These are phyloP conservation scores for Meiosimyza platycephala DNA, from an alignment of 2,888 invertebrate genomes.

Conservation along the genomic window DNA sequence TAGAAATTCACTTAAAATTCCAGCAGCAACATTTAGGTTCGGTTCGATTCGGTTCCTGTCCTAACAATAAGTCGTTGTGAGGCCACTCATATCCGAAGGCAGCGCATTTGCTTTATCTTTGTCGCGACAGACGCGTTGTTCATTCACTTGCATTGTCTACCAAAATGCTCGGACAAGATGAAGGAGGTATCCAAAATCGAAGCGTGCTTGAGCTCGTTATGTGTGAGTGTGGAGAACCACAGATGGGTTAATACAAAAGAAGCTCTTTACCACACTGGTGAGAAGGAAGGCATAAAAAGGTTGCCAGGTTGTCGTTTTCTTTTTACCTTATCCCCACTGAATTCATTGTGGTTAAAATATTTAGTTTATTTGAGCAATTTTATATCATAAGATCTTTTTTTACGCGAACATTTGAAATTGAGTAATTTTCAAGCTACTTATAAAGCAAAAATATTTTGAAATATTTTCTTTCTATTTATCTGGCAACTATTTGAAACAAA, in stretches of 20 bases:
- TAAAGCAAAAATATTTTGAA: too few relatives aligned
- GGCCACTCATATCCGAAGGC: conserved; percentile 18
- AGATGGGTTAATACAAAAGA: conserved; percentile 14
- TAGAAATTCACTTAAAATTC: conserved; percentile 30
- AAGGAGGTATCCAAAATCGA: conserved; percentile 4
- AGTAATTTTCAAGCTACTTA: too few relatives aligned
- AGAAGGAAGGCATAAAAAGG: conserved; percentile 5
- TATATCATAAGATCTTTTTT: too few relatives aligned
- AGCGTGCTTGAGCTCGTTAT: not conserved
- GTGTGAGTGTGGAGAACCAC: not conserved
- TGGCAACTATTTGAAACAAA: too few relatives aligned
- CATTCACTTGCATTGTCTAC: conserved; percentile 7
- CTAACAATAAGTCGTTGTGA: not conserved
- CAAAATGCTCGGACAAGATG: conserved; percentile 2
- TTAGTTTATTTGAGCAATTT: too few relatives aligned
- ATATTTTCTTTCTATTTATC: too few relatives aligned
- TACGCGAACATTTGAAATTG: too few relatives aligned
- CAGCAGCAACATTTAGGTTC: conserved; percentile 25
- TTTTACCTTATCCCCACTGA: too few relatives aligned
- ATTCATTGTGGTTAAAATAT: too few relatives aligned
- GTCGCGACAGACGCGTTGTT: conserved; percentile 22
- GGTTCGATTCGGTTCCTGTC: not conserved
- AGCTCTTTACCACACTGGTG: conserved; percentile 1
- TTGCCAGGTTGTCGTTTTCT: not conserved
- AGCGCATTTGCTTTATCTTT: conserved; percentile 21